phyloP scores from a whole-genome alignment of 2,888 invertebrate species.

The Coelinius sp. region DNA sequence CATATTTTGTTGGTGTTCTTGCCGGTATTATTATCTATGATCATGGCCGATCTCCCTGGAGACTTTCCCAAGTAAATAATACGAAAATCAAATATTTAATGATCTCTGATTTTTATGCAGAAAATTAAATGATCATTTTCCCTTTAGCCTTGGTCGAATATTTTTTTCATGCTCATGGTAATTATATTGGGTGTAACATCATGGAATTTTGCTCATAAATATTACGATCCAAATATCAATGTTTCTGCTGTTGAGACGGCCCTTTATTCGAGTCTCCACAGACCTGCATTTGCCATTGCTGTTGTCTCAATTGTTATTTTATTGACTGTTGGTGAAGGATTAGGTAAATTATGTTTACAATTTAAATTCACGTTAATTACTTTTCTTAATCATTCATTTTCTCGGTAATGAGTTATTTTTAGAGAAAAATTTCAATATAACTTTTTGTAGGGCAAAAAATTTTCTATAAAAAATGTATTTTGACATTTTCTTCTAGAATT shows the following conservation, averaged over 20 bases:
- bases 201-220: constrained; percentile 50
- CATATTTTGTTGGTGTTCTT: constrained; percentile 57
- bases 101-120: neutral
- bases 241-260: constrained; percentile 51
- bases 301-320: constrained; percentile 51
- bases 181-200: constrained; percentile 47
- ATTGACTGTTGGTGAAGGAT: constrained; percentile 57
- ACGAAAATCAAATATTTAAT: neutral
- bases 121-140: neutral
- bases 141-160: constrained; percentile 50
- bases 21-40: constrained; percentile 56
- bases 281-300: constrained; percentile 53
- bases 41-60: constrained; percentile 49
- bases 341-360: constrained; percentile 51
- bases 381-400: no score
- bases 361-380: no score
- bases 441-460: no score
- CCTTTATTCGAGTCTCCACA: constrained; percentile 56
- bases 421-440: no score
- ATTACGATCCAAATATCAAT: constrained; percentile 53
- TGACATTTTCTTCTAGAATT: no score
- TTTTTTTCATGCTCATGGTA: constrained; percentile 51
- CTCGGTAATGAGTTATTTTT: constrained; percentile 31
- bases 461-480: no score
- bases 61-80: constrained; percentile 52